These are phyloP conservation scores for Paratrypauchen microcephalus DNA, from an alignment of 2,797 vertebrate genomes.

Conservation along the genomic window DNA sequence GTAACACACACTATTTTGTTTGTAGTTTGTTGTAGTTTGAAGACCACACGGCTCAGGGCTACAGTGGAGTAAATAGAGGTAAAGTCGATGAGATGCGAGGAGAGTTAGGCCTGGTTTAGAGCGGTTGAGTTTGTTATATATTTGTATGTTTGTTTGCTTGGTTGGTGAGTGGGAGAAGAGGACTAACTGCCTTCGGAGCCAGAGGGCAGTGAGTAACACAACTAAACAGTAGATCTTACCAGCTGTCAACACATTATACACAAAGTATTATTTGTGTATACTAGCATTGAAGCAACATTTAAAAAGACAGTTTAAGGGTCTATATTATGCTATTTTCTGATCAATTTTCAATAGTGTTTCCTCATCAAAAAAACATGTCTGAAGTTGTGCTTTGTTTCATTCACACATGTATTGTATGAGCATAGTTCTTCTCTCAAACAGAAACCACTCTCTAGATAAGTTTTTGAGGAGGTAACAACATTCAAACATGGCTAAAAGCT, in stretches of 20 bases:
- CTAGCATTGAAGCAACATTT: no score
- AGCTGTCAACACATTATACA: conserved; percentile 15
- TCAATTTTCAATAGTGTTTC: no score
- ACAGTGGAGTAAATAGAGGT: not conserved
- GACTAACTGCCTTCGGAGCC: conserved; percentile 13
- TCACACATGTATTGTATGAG: no score
- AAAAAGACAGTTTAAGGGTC: no score
- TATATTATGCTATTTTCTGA: no score
- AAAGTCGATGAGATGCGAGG: conserved; percentile 8
- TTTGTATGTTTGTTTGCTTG: conserved; percentile 12
- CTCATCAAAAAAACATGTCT: no score
- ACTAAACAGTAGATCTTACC: conserved; percentile 18
- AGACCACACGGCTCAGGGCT: conserved; percentile 11
- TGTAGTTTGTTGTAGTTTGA: not conserved
- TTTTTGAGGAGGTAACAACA: no score
- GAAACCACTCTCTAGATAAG: no score
- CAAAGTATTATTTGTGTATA: not conserved
- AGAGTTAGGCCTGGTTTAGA: conserved; percentile 3
- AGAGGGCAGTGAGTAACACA: conserved; percentile 32
- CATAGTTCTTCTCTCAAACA: no score
- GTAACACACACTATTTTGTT: conserved; percentile 11
- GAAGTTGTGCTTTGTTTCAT: no score
- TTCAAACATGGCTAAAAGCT: no score
- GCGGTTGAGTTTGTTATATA: conserved; percentile 1
- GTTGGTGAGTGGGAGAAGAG: conserved; percentile 20